Evolutionary conservation across 2,797 vertebrate species (phyloP), one percentile per base, ranked within the genome.

Genomic region (Chanos chanos): DNA sequence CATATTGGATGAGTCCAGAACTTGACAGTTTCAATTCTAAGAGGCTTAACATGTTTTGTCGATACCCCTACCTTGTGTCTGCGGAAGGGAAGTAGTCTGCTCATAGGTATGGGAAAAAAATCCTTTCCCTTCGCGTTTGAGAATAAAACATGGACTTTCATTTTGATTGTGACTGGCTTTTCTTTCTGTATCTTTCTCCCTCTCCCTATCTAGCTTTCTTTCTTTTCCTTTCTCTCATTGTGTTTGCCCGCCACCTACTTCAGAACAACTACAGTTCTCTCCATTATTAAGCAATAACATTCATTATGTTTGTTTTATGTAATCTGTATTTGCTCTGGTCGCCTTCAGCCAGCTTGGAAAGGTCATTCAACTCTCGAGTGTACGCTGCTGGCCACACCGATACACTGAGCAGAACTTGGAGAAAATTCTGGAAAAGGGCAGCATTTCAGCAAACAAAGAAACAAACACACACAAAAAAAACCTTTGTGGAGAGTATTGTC

Each of bases 41-140:
- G 25, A 56, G 37, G 51, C 51, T 70, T 65, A 50, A 24, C 50
- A 45, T 65, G 65, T 61, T 66, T 60, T 61, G 61, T 22, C 45
- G 51, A 25, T 33, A 12, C 44, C 51, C 44, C 41, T 39, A 50
- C 37, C 48, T 22, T 15, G 28, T 21, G 22, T 24, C 12, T 43
- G 12, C 9, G 2, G 18, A 41, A 36, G 8, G 10, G 27, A 39
- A 66, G 37, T 31, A 34, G 19, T n/a, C 50, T 36, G 18, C 60
- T 31, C 15, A 28, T 45, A 57, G 24, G 31, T 36, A 55, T 22
- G 40, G 37, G 34, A 24, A 6, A 5, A 33, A 47, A 47, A 41
- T 40, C 40, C 16, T 3, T 31, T 15, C 25, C 41, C 33, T 39
- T 48, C 24, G 52, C 7, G 15, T 28, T 7, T 44, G 24, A 49